A percentile compares a stretch with the other conserved stretches of the same genome.
Evolutionary conservation across 2,888 invertebrate genomes (phyloP).

Genomic region (Priocnemis perturbator): DNA sequence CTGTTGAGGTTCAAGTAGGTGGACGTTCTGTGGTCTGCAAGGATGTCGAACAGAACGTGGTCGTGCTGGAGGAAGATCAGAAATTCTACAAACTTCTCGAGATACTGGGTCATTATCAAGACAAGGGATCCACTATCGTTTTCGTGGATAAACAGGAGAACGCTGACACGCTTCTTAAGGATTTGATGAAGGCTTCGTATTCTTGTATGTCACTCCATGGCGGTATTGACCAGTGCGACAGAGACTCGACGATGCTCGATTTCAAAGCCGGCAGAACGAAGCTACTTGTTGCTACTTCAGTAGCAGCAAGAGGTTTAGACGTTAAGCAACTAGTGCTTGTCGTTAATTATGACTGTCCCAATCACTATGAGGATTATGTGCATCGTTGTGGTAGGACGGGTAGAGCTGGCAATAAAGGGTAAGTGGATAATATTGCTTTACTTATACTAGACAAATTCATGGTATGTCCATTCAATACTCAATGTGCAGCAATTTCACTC

Average conservation of each 20-base stretch:
- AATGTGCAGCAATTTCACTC: not conserved
- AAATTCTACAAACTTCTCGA: conserved; percentile 98
- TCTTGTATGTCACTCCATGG: conserved; percentile 98
- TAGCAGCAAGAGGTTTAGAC: conserved; percentile 98
- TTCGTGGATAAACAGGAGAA: conserved; percentile 99
- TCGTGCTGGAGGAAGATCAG: conserved; percentile 95
- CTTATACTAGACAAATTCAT: too few species aligned
- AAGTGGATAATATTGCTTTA: conserved; percentile 3
- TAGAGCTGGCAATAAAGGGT: conserved; percentile 95
- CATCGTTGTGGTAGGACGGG: conserved; percentile 96
- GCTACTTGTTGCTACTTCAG: conserved; percentile 96
- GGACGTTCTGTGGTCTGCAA: conserved; percentile 98
- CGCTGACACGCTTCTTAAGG: conserved; percentile 93
- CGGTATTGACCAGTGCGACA: conserved; percentile 99
- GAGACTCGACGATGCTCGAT: conserved; percentile 97
- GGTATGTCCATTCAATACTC: too few species aligned
- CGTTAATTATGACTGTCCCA: conserved; percentile 99
- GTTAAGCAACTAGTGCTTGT: conserved; percentile 98
- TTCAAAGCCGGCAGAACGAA: conserved; percentile 97
- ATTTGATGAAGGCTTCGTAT: conserved; percentile 97
- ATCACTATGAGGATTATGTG: conserved; percentile 99
- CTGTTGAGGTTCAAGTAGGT: conserved; percentile 98
- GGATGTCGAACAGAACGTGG: conserved; percentile 97
- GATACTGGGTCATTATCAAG: conserved; percentile 95
- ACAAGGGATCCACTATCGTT: conserved; percentile 94